Evolutionary conservation across 2,797 vertebrate species (phyloP).

Genomic region (Ambastaia sidthimunki): DNA sequence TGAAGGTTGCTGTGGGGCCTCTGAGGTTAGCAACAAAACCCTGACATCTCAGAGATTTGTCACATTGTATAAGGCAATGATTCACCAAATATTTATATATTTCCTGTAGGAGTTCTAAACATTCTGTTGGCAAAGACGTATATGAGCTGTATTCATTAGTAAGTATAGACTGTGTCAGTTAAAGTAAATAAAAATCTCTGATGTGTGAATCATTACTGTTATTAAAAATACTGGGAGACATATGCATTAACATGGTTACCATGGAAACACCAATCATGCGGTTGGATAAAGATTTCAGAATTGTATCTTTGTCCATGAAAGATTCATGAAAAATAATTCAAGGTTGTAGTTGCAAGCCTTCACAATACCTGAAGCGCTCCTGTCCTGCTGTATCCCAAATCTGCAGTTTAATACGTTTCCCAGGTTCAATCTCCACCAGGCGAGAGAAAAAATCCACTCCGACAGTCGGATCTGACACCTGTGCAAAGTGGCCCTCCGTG

Average conservation of each 20-base stretch:
- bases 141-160: not conserved
- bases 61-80: not conserved
- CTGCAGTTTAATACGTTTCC: conserved; percentile 93
- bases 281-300: no score
- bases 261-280: conserved; percentile 56
- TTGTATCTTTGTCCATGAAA: no score
- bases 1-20: no score
- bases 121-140: not conserved
- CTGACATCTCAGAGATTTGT: not conserved
- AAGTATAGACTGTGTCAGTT: not conserved
- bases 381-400: conserved; percentile 93
- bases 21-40: no score
- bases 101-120: conserved; percentile 14
- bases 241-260: conserved; percentile 49
- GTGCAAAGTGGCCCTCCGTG: conserved; percentile 93
- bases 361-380: conserved; percentile 86
- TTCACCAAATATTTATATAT: not conserved
- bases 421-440: conserved; percentile 93
- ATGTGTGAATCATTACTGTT: conserved; percentile 17
- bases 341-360: not conserved
- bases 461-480: conserved; percentile 94
- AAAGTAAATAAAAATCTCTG: not conserved
- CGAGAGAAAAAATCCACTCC: conserved; percentile 97
- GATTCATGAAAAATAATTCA: conserved; percentile 5
- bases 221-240: conserved; percentile 18